These are phyloP conservation scores for Melipona bicolor DNA, from an alignment of 2,888 invertebrate species.

Conservation along the genomic window DNA sequence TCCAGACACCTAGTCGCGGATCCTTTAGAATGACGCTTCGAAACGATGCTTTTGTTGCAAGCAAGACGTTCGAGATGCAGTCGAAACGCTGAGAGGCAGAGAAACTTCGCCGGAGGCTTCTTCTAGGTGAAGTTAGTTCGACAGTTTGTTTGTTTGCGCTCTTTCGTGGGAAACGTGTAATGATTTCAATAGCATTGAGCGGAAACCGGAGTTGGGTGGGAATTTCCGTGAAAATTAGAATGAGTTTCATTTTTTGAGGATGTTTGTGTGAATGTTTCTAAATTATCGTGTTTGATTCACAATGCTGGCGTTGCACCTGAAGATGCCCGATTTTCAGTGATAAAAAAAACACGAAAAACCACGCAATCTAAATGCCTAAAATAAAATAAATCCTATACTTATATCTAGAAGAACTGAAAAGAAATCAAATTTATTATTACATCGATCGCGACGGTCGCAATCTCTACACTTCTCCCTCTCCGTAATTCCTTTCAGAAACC, in stretches of 20 bases:
- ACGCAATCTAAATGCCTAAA: neutral
- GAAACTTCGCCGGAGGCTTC: neutral
- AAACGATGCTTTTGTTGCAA: neutral
- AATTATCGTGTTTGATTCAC: too few species aligned
- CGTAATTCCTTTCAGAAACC: neutral
- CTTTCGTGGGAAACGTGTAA: neutral
- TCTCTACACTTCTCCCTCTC: too few species aligned
- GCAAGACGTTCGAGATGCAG: too few species aligned
- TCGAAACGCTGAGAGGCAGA: neutral
- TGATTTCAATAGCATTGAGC: neutral
- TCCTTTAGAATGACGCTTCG: neutral
- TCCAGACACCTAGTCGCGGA: neutral
- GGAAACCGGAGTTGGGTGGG: neutral
- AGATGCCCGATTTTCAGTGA: too few species aligned
- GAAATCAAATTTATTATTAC: too few species aligned
- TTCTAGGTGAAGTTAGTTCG: neutral
- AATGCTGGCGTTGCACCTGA: too few species aligned
- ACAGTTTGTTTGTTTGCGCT: neutral
- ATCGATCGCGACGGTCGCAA: neutral
- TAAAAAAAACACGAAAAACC: neutral
- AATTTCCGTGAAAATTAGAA: neutral
- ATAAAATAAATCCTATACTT: neutral
- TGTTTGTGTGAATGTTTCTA: too few species aligned
- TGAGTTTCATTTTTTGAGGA: neutral
- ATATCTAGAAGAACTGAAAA: neutral